Evolutionary conservation across 2,797 vertebrate species (phyloP), one percentile per base, ranked within the genome.

Genomic region (Staurois parvus): DNA sequence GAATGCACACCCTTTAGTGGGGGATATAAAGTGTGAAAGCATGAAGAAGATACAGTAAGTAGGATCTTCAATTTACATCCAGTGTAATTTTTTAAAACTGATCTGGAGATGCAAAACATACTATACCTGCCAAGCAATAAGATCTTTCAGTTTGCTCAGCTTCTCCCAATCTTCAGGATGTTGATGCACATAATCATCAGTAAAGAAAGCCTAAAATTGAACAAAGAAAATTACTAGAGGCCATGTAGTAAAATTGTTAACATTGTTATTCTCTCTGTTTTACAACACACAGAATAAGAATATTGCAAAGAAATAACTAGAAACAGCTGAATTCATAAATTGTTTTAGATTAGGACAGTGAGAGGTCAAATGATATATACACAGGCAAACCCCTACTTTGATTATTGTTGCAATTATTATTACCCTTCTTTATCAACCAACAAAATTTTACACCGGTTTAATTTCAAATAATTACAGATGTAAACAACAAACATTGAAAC

Each of bases 121-220:
- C 59, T 64, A 87, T 93, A 99, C 98, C 98, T 99, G 98, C 98
- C 98, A 99, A 0, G 98, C 98, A 69, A 99, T 99, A 89, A 99
- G 95, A 89, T 99, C 98, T 92, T 98, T 98, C 87, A 99, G 96
- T 75, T 93, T 96, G 29, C 91, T 88, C 81, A 99, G 93, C 90
- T 98, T 99, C 1, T 99, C 98, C 91, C 92, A 92, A 92, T 99
- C 98, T 80, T 97, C 97, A 0, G 93, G 93, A 90, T 99, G 97
- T 15, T 95, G 91, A 76, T 88, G 93, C 75, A 52, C 89, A 87
- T 98, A 99, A 73, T 96, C 96, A 0, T 99, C 97, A 0, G 95
- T 99, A 88, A 99, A 99, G 93, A 99, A 99, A n/a, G 98, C 98
- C 98, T 99, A 5, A 84, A 76, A 2, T 48, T 48, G 48, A 48